Evolutionary conservation across 2,113 vertebrate species (phyloP).

Genomic region (Eudyptes chrysolophus): DNA sequence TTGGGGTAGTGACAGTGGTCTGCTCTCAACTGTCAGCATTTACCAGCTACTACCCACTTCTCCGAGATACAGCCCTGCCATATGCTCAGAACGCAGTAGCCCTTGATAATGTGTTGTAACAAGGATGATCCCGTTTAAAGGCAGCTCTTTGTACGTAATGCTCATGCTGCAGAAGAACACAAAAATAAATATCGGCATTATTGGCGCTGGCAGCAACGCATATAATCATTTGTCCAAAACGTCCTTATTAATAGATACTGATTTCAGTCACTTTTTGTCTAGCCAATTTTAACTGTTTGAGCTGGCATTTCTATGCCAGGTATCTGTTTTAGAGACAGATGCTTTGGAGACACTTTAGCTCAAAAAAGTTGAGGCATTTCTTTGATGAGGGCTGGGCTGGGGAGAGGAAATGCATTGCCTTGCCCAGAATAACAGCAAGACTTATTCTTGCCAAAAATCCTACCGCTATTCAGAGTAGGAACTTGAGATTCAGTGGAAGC

Average conservation of each 20-base stretch:
- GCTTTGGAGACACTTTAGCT: constrained; percentile 52
- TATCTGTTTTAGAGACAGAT: constrained; percentile 51
- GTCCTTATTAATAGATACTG: not conserved
- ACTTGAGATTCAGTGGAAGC: not conserved
- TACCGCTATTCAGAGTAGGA: not conserved
- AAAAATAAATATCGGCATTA: not conserved
- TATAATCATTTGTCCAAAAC: not conserved
- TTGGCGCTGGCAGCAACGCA: not conserved
- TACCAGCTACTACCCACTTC: constrained; percentile 13
- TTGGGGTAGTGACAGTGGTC: not conserved
- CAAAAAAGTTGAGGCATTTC: constrained; percentile 39
- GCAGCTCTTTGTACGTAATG: not conserved
- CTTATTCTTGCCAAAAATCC: not conserved
- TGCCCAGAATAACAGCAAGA: constrained; percentile 41
- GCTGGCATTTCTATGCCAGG: constrained; percentile 30
- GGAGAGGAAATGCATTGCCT: constrained; percentile 3
- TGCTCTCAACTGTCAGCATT: not conserved
- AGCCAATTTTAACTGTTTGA: constrained; percentile 46
- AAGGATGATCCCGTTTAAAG: not conserved
- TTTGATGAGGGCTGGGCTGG: not conserved
- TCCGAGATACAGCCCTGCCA: not conserved
- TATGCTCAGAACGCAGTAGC: constrained; percentile 13
- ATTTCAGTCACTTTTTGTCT: constrained; percentile 30
- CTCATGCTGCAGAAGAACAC: not conserved
- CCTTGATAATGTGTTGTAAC: constrained; percentile 24